phyloP scores from a whole-genome alignment of 2,797 vertebrate species.

The Anguilla megastoma region DNA sequence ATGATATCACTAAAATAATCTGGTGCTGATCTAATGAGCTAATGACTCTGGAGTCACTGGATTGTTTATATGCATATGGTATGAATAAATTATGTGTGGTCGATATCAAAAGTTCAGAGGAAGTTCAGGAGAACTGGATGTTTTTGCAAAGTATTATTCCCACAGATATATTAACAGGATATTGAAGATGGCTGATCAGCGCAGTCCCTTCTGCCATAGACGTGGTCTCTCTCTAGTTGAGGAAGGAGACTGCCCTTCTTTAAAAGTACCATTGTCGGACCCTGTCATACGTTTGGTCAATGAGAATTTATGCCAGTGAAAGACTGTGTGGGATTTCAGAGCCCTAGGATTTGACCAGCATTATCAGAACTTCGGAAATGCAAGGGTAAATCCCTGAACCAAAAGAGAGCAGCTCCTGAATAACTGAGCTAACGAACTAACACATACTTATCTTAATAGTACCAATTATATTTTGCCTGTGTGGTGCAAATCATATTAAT shows the following conservation, averaged over 20 bases:
- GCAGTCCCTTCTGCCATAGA: neutral
- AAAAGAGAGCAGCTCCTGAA: neutral
- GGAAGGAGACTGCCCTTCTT: neutral
- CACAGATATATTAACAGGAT: neutral
- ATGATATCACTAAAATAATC: neutral
- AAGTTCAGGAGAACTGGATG: neutral
- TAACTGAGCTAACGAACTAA: slow-evolving; percentile 16
- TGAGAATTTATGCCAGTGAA: neutral
- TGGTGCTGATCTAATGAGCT: neutral
- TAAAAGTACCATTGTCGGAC: neutral
- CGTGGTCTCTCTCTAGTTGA: neutral
- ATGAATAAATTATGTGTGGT: neutral
- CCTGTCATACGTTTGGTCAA: neutral
- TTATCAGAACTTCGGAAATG: neutral
- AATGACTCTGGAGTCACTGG: neutral
- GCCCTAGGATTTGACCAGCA: neutral
- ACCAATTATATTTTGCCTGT: slow-evolving; percentile 20
- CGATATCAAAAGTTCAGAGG: neutral
- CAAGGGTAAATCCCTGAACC: neutral
- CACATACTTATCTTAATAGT: neutral
- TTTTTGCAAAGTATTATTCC: neutral
- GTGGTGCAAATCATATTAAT: neutral
- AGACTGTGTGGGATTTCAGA: neutral
- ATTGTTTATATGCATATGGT: neutral
- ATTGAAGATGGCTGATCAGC: neutral